Evolutionary conservation across 2,113 vertebrate genomes (phyloP).

Genomic region (Casuarius casuarius): DNA sequence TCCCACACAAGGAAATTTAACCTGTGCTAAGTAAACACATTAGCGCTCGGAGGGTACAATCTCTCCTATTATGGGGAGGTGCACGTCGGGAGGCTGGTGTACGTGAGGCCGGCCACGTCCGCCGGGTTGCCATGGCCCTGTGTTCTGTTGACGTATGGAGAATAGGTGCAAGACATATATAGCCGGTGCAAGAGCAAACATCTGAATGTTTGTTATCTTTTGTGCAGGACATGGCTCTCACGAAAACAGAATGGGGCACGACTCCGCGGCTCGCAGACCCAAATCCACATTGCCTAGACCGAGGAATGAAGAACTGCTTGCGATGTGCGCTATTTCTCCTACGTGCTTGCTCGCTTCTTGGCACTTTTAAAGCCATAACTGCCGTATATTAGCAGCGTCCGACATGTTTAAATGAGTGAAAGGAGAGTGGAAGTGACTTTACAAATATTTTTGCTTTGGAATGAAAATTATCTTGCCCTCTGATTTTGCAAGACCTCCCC

Average conservation of each 20-base stretch:
- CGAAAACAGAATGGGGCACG: neutral
- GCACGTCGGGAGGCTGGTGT: neutral
- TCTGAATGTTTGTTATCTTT: slow-evolving; percentile 40
- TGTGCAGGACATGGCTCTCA: neutral
- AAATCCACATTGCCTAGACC: neutral
- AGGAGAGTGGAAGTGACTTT: neutral
- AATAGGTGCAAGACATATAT: slow-evolving; percentile 10
- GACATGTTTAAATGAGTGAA: neutral
- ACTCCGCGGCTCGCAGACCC: neutral
- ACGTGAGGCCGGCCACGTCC: slow-evolving; percentile 35
- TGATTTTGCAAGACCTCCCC: neutral
- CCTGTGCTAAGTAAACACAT: slow-evolving; percentile 37
- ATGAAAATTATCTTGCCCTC: neutral
- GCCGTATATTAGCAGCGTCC: neutral
- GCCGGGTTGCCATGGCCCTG: neutral
- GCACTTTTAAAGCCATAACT: neutral
- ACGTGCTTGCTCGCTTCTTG: neutral
- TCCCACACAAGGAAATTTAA: slow-evolving; percentile 53
- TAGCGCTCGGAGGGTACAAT: slow-evolving; percentile 4
- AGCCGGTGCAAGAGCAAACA: slow-evolving; percentile 33
- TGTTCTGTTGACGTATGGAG: slow-evolving; percentile 24
- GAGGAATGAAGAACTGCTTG: neutral
- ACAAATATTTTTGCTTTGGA: neutral
- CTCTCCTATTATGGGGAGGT: slow-evolving; percentile 18
- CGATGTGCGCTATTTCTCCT: neutral